Percentiles rank a stretch among this genome's conserved stretches.
Conservation (phyloP, 2,888 invertebrate genomes). For the Helleia helle region DNA sequence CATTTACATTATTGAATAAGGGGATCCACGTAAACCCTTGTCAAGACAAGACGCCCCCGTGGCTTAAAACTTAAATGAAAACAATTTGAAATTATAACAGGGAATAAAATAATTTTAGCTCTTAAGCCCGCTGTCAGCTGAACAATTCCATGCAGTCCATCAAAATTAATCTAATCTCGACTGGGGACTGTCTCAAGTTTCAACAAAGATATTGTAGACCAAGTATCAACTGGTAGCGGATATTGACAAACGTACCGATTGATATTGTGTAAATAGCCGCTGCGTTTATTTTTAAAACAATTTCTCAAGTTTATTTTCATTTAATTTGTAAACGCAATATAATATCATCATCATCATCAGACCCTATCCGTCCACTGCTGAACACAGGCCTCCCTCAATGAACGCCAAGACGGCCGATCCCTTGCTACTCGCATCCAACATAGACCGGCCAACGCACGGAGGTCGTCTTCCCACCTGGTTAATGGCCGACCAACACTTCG, state of each 20-base stretch:
- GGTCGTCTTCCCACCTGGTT: too few relatives aligned
- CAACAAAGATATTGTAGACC: conserved; percentile 67
- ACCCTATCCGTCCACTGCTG: too few relatives aligned
- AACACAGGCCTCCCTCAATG: too few relatives aligned
- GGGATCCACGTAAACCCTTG: conserved; percentile 37
- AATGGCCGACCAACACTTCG: too few relatives aligned
- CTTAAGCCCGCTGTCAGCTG: conserved; percentile 59
- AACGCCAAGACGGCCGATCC: too few relatives aligned
- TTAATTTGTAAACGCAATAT: too few relatives aligned
- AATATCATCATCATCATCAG: too few relatives aligned
- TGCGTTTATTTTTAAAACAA: background rate
- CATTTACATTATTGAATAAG: conserved; percentile 20
- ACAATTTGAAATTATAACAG: conserved; percentile 51
- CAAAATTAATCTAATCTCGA: conserved; percentile 71
- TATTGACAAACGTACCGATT: conserved; percentile 7
- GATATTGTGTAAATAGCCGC: conserved; percentile 8
- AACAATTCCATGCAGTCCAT: conserved; percentile 67
- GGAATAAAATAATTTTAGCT: conserved; percentile 56
- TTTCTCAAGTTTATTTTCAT: too few relatives aligned
- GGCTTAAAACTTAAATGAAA: conserved; percentile 62
- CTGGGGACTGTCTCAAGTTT: conserved; percentile 57
- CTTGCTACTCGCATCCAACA: too few relatives aligned
- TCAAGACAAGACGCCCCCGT: conserved; percentile 40
- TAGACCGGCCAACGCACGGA: too few relatives aligned
- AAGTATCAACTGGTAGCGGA: conserved; percentile 32